Base-by-base conservation (phyloP, 2,113 vertebrate species). In the Sinocyclocheilus grahami region DNA sequence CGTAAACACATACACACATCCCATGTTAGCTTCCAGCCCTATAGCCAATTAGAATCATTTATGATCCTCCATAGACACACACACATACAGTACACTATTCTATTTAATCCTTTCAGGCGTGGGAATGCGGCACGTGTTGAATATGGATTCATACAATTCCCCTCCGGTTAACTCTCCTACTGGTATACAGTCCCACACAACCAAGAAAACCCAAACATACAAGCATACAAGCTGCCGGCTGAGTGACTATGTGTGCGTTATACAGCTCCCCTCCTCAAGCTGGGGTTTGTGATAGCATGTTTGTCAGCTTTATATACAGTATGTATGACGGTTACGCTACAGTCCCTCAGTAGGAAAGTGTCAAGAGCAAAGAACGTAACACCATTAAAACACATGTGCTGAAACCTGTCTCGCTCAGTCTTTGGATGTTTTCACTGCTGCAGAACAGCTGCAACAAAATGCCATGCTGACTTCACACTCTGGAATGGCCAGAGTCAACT, bases 21-120 rank as follows among this genome's bases (percentile, higher is more conserved):
- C 72, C 12, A 48, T 33, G 51, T n/a, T 22, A 5, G 76, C 14
- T 33, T 78, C 42, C 42, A 53, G 46, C 46, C 51, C 3, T 39
- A 74, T 5, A 58, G 55, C 74, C 42, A 85, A 37, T 74, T 16
- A 72, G 60, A 27, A 69, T 55, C 2, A 51, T 42, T 55, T 74
- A 46, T 83, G 82, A 83, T 69, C 42, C 62, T 42, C 69, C 76
- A 63, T 2, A 18, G 16, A 86, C 60, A 69, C n/a, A 85, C 46
- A 78, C 24, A 37, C 84, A 85, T 33, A 33, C 30, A 33, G 30
- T 90, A 20, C 53, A 82, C 82, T 27, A 27, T 85, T 51, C 53
- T 85, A 69, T 74, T 81, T 78, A 85, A 88, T 88, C 83, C 78
- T 85, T 74, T 85, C 78, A 85, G 72, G 33, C 63, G n/a, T 8